Base-by-base conservation (phyloP, 2,888 invertebrate genomes). In the Mesodorylaimus sp. region DNA sequence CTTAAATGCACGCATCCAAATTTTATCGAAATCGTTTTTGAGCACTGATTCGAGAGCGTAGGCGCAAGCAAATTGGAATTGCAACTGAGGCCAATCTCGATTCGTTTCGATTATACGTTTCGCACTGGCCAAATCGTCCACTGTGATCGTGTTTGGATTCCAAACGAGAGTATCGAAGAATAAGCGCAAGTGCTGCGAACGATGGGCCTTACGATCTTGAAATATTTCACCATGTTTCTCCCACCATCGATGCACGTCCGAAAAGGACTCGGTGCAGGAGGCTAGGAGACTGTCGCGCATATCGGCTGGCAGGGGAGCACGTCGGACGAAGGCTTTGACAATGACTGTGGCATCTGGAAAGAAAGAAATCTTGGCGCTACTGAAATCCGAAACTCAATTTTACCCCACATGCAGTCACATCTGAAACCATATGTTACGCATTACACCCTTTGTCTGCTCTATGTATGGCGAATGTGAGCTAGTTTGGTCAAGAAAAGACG, bases 11-110 rank as follows among this genome's bases (percentile, higher is more conserved):
- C 51, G 41, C 5, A 58, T 52, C 28, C 57, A 42, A 39, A 55
- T 47, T 47, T 60, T 59, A 43, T 60, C 58, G 49, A 59, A 58
- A 16, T 54, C 53, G 42, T 55, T 46, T n/a, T n/a, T n/a, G 3
- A 58, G 50, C 25, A 55, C 32, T 25, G 55, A 53, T n/a, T 52
- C 54, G 47, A 59, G 50, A 2, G 60, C 60, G 47, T 58, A 58
- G 37, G 53, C 59, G 42, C 57, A 59, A 3, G 58, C 60, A 48
- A 61, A 58, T 41, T 58, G 58, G 43, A 58, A 58, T 50, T 59
- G 57, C 53, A 58, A 52, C 42, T 46, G 49, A 3, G 58, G 57
- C 58, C 58, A 58, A 44, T 58, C 50, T 37, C 36, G 37, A 46
- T 52, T 60, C 13, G 43, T 39, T 10, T 45, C 24, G 16, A 60